Evolutionary conservation across 2,888 invertebrate genomes (phyloP).

Genomic region (Melanostoma scalare): DNA sequence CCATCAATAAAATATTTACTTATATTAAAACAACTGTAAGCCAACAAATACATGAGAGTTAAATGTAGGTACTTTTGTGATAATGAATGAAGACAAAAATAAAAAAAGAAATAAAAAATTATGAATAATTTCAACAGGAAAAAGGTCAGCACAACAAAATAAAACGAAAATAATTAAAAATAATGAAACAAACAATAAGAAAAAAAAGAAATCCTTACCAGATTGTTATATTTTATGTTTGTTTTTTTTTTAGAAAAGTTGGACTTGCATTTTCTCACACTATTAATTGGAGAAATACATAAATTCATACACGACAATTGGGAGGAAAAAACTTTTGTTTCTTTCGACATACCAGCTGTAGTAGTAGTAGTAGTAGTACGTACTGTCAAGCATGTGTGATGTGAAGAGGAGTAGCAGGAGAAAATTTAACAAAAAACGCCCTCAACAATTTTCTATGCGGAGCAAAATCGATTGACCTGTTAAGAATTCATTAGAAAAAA

Average conservation of each 20-base stretch:
- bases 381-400: constrained; percentile 71
- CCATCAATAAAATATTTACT: constrained; percentile 37
- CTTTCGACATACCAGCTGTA: constrained; percentile 74
- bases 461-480: constrained; percentile 71
- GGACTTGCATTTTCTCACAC: constrained; percentile 30
- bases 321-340: constrained; percentile 52
- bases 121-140: constrained; percentile 56
- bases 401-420: constrained; percentile 71
- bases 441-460: constrained; percentile 49
- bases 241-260: constrained; percentile 32
- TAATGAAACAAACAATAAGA: constrained; percentile 64
- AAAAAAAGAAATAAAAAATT: constrained; percentile 45
- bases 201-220: constrained; percentile 66
- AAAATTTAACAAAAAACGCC: constrained; percentile 60
- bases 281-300: constrained; percentile 42
- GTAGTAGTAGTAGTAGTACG: constrained; percentile 56
- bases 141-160: constrained; percentile 68
- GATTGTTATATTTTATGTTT: constrained; percentile 34
- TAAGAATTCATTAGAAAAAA: constrained; percentile 72
- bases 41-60: constrained; percentile 71
- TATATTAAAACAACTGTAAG: constrained; percentile 54
- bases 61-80: constrained; percentile 64
- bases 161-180: constrained; percentile 37
- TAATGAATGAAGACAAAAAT: constrained; percentile 35
- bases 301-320: constrained; percentile 23